Evolutionary conservation across 2,797 vertebrate species (phyloP).

Genomic region (Catamblyrhynchus diadema): DNA sequence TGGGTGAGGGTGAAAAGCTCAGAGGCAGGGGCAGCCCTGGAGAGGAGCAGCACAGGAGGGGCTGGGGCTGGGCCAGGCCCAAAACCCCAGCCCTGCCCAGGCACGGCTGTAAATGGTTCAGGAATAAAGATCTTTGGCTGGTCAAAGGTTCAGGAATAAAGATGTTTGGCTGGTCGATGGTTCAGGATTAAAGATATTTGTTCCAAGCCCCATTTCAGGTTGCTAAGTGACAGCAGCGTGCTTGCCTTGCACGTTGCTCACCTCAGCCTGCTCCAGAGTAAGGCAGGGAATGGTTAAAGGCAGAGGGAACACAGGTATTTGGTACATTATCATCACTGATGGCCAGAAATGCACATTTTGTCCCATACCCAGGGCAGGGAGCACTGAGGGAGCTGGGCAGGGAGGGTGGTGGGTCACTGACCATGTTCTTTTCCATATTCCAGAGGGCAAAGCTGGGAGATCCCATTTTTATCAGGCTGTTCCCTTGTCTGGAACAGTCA

Average conservation of each 20-base stretch:
- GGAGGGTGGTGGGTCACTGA: neutral
- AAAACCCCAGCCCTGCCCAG: too few species aligned
- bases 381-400: too few species aligned
- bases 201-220: neutral
- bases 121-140: neutral
- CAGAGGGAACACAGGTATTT: neutral
- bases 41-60: neutral
- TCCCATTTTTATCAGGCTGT: neutral
- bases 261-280: neutral
- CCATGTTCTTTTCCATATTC: accelerated
- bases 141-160: neutral
- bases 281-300: neutral
- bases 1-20: neutral
- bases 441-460: neutral
- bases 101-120: neutral
- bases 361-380: accelerated
- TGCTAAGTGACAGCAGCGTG: conserved; percentile 12
- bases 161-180: neutral
- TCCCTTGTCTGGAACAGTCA: too few species aligned
- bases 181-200: conserved; percentile 8
- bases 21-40: accelerated
- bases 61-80: neutral
- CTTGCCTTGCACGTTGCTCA: neutral
- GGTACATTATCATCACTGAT: accelerated
- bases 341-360: accelerated